Evolutionary conservation across 2,113 vertebrate genomes (phyloP).

Genomic region (Ammodytes dubius): DNA sequence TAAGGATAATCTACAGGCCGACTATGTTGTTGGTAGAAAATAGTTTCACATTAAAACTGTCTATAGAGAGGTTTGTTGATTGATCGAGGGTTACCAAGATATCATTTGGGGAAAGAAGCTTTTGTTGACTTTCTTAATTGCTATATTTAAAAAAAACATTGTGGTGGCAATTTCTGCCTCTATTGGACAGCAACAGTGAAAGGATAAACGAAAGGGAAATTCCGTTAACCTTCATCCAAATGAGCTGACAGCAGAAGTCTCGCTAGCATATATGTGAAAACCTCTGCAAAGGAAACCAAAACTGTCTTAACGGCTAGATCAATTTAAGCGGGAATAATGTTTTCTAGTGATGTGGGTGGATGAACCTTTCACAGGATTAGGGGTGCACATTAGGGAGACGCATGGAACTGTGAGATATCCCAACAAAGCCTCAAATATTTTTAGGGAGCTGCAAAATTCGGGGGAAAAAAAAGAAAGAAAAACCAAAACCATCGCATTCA

Average conservation of each 20-base stretch:
- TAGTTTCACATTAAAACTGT: slow-evolving; percentile 12
- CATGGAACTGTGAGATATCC: slow-evolving; percentile 51
- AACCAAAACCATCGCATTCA: slow-evolving; percentile 45
- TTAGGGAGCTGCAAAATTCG: slow-evolving; percentile 54
- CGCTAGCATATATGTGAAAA: background rate
- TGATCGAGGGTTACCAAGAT: background rate
- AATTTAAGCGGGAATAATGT: background rate
- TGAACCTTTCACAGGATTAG: slow-evolving; percentile 53
- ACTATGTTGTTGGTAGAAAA: background rate
- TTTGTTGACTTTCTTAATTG: background rate
- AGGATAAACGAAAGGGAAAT: background rate
- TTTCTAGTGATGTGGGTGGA: slow-evolving; percentile 28
- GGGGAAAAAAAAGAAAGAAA: slow-evolving; percentile 16
- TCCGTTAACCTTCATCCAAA: background rate
- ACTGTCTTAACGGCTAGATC: background rate
- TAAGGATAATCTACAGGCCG: background rate
- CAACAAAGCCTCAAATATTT: slow-evolving; percentile 61
- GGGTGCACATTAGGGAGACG: slow-evolving; percentile 31
- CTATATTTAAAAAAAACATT: too few relatives aligned
- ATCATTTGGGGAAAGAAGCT: background rate
- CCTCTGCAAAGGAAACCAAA: slow-evolving; percentile 23
- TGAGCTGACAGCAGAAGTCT: background rate
- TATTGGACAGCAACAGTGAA: background rate
- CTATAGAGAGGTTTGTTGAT: background rate
- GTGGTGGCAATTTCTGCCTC: background rate